A percentile compares a stretch with the other conserved stretches of the same genome.
phyloP scores from a whole-genome alignment of 1,140 invertebrate genomes.

The Heliothis subflexa region DNA sequence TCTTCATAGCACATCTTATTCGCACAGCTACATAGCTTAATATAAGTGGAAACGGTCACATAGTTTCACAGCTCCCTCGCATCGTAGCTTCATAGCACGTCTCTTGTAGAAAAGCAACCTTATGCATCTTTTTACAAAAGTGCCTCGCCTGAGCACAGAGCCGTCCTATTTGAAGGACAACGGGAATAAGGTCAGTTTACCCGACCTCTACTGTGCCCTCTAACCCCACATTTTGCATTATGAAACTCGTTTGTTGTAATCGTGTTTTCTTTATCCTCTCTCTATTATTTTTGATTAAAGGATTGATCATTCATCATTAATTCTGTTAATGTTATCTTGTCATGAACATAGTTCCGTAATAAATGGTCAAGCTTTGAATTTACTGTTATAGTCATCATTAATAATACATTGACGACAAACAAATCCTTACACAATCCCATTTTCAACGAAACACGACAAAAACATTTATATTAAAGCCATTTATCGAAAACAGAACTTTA shows the following conservation, averaged over 20 bases:
- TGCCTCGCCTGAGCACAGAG: not conserved
- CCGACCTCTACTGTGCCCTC: not conserved
- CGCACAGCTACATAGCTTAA: no score
- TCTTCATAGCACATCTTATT: no score
- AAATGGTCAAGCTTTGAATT: no score
- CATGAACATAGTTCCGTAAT: no score
- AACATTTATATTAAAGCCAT: not conserved
- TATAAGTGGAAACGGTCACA: no score
- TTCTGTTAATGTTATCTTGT: not conserved
- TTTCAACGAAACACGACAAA: not conserved
- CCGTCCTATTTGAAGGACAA: slow-evolving; percentile 6
- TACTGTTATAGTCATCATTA: no score
- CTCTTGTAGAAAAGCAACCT: not conserved
- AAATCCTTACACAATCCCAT: no score
- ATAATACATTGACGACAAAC: no score
- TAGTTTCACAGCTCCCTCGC: no score
- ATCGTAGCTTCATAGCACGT: no score
- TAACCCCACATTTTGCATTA: not conserved
- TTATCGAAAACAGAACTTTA: not conserved
- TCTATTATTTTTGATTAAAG: not conserved
- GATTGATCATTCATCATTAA: not conserved
- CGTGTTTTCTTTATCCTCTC: not conserved
- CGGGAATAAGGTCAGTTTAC: slow-evolving; percentile 1
- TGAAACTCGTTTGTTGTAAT: slow-evolving; percentile 9
- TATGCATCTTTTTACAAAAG: not conserved